phyloP scores from a whole-genome alignment of 2,888 invertebrate species.

The Parasteatoda lunata region DNA sequence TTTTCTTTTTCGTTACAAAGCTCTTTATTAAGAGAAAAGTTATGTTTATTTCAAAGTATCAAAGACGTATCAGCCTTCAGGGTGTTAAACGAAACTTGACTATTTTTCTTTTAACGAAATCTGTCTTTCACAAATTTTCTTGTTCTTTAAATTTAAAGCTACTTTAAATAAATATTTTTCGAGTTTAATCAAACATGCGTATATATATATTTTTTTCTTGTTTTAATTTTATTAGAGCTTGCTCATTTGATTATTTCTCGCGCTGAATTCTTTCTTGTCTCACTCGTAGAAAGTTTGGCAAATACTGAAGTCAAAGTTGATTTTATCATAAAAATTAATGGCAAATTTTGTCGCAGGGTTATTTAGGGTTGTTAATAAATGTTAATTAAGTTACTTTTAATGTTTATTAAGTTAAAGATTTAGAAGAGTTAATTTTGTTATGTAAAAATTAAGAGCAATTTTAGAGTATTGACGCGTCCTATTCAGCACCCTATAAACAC shows the following conservation, averaged over 20 bases:
- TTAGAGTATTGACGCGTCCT: too few species aligned
- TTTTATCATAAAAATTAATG: too few species aligned
- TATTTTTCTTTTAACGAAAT: conserved; percentile 15
- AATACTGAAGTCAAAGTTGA: too few species aligned
- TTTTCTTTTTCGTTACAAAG: conserved; percentile 3
- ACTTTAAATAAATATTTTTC: conserved; percentile 48
- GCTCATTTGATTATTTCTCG: conserved; percentile 35
- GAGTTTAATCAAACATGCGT: conserved; percentile 37
- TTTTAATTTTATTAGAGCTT: conserved; percentile 17
- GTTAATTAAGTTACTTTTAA: too few species aligned
- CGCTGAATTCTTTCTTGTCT: conserved; percentile 13
- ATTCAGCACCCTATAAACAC: too few species aligned
- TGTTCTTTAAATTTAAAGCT: conserved; percentile 26
- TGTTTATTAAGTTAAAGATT: too few species aligned
- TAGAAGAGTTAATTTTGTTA: too few species aligned
- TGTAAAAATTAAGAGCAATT: too few species aligned
- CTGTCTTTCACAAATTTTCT: conserved; percentile 21
- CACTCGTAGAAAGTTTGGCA: neutral
- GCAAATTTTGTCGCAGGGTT: too few species aligned
- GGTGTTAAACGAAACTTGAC: conserved; percentile 1
- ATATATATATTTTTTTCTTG: conserved; percentile 18
- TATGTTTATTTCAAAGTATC: too few species aligned
- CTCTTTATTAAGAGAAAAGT: too few species aligned
- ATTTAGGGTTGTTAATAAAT: too few species aligned
- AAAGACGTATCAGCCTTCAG: neutral